Evolutionary conservation across 2,888 invertebrate genomes (phyloP).

Genomic region (Ariolimax columbianus): DNA sequence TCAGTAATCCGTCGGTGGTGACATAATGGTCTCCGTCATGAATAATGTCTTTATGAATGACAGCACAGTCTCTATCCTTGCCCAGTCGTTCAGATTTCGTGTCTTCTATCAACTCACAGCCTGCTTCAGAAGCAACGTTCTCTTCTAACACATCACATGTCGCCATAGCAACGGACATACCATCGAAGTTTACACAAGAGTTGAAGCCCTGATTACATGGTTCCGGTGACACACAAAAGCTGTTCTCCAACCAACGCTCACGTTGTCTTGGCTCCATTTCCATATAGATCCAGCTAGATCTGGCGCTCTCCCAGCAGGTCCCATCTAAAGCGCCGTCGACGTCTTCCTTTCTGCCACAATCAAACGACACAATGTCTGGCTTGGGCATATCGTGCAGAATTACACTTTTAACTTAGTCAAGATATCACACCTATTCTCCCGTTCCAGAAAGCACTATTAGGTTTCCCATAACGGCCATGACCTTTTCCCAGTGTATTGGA

Average conservation of each 20-base stretch:
- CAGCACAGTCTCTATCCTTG: constrained; percentile 20
- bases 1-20: background rate
- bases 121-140: background rate
- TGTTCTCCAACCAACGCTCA: constrained; percentile 10
- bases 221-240: background rate
- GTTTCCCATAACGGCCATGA: too few species aligned
- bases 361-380: background rate
- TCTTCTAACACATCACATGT: background rate
- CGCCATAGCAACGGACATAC: background rate
- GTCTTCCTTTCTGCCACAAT: background rate
- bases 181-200: background rate
- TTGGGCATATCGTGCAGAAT: background rate
- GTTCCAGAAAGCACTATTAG: too few species aligned
- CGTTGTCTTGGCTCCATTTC: constrained; percentile 54
- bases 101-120: background rate
- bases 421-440: too few species aligned
- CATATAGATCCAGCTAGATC: constrained; percentile 61
- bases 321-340: constrained; percentile 14
- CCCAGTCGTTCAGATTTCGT: background rate
- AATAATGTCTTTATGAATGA: background rate
- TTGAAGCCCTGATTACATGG: background rate
- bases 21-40: background rate
- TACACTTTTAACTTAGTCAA: background rate
- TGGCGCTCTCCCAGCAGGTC: constrained; percentile 51
- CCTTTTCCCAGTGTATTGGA: too few species aligned